phyloP scores from a whole-genome alignment of 2,797 vertebrate genomes.

The Eospalax fontanierii region DNA sequence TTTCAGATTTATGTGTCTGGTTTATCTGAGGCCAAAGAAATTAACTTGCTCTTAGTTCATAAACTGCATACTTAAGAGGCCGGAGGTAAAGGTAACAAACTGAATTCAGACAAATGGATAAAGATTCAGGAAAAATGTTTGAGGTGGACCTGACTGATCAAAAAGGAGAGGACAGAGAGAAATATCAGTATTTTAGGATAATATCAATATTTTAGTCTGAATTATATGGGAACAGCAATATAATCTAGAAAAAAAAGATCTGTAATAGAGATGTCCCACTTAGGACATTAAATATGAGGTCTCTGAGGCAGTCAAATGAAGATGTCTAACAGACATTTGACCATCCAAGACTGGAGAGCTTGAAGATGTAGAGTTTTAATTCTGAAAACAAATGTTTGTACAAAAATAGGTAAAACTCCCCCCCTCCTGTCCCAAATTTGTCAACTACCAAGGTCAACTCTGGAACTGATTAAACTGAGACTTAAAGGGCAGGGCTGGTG shows the following conservation, averaged over 20 bases:
- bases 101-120: background rate
- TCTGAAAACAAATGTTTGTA: conserved; percentile 37
- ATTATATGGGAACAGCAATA: background rate
- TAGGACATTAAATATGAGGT: background rate
- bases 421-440: no score
- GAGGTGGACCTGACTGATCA: background rate
- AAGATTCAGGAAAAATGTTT: background rate
- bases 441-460: no score
- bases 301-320: background rate
- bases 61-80: background rate
- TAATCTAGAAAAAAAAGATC: background rate
- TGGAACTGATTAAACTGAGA: no score
- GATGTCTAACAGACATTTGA: background rate
- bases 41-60: conserved; percentile 10
- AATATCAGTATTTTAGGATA: background rate
- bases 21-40: conserved; percentile 33
- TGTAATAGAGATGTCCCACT: background rate
- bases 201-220: background rate
- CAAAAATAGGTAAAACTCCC: background rate
- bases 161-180: no score
- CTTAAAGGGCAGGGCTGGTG: no score
- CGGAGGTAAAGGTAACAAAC: conserved; percentile 23
- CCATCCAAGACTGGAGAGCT: background rate
- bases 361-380: conserved; percentile 10
- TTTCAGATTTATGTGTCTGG: conserved; percentile 41